phyloP scores from a whole-genome alignment of 2,888 invertebrate genomes.

The Hedychridium roseum region DNA sequence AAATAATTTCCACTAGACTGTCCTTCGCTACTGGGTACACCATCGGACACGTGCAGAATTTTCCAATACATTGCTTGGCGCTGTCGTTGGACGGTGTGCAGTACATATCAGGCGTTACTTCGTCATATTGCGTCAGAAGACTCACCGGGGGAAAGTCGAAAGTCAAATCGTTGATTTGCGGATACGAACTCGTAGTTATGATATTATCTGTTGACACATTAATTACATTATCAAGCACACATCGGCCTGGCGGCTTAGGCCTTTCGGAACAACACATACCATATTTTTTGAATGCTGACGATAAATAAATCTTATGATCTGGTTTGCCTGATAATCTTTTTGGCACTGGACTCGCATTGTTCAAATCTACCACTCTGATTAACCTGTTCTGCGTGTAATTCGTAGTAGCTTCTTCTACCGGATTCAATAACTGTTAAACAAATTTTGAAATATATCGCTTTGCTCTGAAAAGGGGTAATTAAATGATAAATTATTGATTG shows the following conservation, averaged over 20 bases:
- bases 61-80: slow-evolving; percentile 47
- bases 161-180: slow-evolving; percentile 63
- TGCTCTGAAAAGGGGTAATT: not conserved
- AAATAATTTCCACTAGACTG: slow-evolving; percentile 59
- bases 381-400: slow-evolving; percentile 37
- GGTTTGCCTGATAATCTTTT: slow-evolving; percentile 31
- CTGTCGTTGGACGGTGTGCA: slow-evolving; percentile 41
- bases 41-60: slow-evolving; percentile 60
- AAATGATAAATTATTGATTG: no score
- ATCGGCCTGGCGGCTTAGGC: no score
- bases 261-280: slow-evolving; percentile 24
- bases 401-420: slow-evolving; percentile 30
- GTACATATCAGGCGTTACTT: slow-evolving; percentile 44
- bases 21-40: slow-evolving; percentile 48
- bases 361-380: slow-evolving; percentile 37
- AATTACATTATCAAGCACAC: slow-evolving; percentile 5
- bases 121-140: slow-evolving; percentile 58
- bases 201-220: slow-evolving; percentile 25
- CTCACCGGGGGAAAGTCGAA: slow-evolving; percentile 58
- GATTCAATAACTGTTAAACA: slow-evolving; percentile 45
- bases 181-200: slow-evolving; percentile 44
- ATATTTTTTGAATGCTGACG: slow-evolving; percentile 39
- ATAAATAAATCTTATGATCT: slow-evolving; percentile 40
- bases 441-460: not conserved
- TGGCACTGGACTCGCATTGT: slow-evolving; percentile 21